A percentile compares a stretch with the other conserved stretches of the same genome.
phyloP scores from a whole-genome alignment of 2,888 invertebrate species.

The Ceriagrion tenellum region DNA sequence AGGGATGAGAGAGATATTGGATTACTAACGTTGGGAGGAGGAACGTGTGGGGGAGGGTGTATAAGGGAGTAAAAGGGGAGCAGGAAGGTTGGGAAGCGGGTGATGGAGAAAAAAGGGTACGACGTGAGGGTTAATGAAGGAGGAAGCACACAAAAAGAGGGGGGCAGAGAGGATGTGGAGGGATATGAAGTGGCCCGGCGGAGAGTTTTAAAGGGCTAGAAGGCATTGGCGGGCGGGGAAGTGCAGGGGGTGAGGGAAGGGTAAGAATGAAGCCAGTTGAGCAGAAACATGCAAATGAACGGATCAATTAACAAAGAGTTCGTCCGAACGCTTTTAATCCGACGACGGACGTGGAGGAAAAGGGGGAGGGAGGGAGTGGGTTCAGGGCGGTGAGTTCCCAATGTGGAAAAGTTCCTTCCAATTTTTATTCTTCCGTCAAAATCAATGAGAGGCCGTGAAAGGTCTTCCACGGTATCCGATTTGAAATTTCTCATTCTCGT shows the following conservation, averaged over 20 bases:
- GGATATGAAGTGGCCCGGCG: background rate
- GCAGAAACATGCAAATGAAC: slow-evolving; percentile 63
- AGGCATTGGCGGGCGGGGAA: background rate
- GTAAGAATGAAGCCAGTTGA: background rate
- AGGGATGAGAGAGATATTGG: slow-evolving; percentile 11
- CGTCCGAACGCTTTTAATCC: slow-evolving; percentile 12
- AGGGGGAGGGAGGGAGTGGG: background rate
- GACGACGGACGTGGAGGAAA: background rate
- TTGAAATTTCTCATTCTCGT: background rate
- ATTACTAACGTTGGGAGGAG: background rate
- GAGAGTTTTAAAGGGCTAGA: too few relatives aligned
- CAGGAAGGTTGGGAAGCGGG: background rate
- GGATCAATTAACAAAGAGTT: slow-evolving; percentile 54
- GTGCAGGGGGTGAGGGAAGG: background rate
- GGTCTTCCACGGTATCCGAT: background rate
- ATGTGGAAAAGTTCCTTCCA: background rate
- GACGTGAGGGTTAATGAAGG: background rate
- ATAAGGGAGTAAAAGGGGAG: background rate
- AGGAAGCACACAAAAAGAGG: slow-evolving; percentile 13
- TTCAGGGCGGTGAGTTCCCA: background rate
- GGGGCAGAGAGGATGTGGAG: background rate
- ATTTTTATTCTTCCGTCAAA: background rate
- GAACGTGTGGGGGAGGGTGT: background rate
- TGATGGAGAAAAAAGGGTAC: background rate
- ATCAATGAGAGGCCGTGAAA: slow-evolving; percentile 9